Evolutionary conservation across 2,797 vertebrate species (phyloP), one percentile per base, ranked within the genome.

Genomic region (Coregonus ussuriensis): DNA sequence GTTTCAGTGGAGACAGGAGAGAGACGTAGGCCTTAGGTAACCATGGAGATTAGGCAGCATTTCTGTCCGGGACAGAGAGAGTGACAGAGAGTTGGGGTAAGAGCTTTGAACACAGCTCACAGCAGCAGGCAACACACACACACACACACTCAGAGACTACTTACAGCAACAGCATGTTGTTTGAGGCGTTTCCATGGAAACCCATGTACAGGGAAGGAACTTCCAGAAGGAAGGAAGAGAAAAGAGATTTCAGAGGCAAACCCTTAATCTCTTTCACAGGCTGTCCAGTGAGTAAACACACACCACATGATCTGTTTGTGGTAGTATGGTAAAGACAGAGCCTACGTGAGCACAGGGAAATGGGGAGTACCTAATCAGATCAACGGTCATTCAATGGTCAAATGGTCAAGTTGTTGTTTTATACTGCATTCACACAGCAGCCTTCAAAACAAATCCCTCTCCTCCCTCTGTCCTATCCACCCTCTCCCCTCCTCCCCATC

Each of bases 141-240:
- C 63, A 76, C 25, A 67, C 29, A 29, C 37, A 77, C 59, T 76
- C 4, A 63, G 72, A 76, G 68, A 87, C 80, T 77, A 75, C 73
- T 71, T 72, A 76, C 78, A 83, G 77, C 77, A 74, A 47, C 25
- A 62, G n/a, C 7, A 25, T 62, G 6, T 14, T 88, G 81, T 87
- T 89, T 91, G 83, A 86, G 82, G 84, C 78, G 85, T 83, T 87
- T 81, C 56, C 80, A 83, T 84, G 81, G 85, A 81, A 83, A 91
- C 80, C 86, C 88, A 83, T 80, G 74, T 72, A 78, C 29, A 76
- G 76, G 41, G 83, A 83, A 86, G 77, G 74, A 81, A 21, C 37
- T 47, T 73, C 68, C 25, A 41, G 76, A 13, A 3, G 52, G 70
- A 82, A 66, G 63, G 21, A 31, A 21, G 71, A 72, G 76, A 81